A percentile compares a stretch with the other conserved stretches of the same genome.
Evolutionary conservation across 2,113 vertebrate species (phyloP).

Genomic region (Gadus macrocephalus): DNA sequence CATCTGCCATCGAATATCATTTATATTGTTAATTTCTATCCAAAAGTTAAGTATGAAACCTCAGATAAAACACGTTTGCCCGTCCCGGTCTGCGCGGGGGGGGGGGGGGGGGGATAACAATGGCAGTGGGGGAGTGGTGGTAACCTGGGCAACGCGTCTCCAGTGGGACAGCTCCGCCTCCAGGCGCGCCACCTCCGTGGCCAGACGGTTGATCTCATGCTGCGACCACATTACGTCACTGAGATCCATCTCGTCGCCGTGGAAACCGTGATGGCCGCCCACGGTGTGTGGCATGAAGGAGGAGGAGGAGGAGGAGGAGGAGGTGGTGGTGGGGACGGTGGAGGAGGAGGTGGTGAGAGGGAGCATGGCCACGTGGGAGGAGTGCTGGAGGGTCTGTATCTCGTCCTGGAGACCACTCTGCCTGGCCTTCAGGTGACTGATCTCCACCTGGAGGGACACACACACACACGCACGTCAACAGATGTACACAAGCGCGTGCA

Average conservation of each 20-base stretch:
- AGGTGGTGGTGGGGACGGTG: constrained; percentile 54
- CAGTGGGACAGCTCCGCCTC: constrained; percentile 88
- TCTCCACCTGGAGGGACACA: constrained; percentile 80
- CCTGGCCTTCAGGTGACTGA: constrained; percentile 93
- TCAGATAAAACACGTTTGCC: no score
- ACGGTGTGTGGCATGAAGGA: constrained; percentile 62
- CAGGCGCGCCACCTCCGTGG: constrained; percentile 82
- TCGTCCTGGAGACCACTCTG: constrained; percentile 88
- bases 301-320: constrained; percentile 37
- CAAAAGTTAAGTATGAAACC: no score
- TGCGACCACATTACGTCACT: constrained; percentile 92
- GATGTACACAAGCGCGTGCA: no score
- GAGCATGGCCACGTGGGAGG: constrained; percentile 55
- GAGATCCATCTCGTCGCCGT: constrained; percentile 89
- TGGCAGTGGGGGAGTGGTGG: not conserved
- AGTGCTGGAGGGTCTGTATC: constrained; percentile 78
- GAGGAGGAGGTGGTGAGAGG: constrained; percentile 59
- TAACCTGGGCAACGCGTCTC: constrained; percentile 86
- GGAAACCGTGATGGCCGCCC: constrained; percentile 75
- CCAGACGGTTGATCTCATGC: constrained; percentile 94
- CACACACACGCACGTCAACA: no score
- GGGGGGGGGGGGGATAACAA: no score
- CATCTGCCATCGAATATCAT: no score
- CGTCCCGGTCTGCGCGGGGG: no score
- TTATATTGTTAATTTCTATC: no score